Evolutionary conservation across 2,888 invertebrate species (phyloP).

Genomic region (Himalopsyche kuldschensis): DNA sequence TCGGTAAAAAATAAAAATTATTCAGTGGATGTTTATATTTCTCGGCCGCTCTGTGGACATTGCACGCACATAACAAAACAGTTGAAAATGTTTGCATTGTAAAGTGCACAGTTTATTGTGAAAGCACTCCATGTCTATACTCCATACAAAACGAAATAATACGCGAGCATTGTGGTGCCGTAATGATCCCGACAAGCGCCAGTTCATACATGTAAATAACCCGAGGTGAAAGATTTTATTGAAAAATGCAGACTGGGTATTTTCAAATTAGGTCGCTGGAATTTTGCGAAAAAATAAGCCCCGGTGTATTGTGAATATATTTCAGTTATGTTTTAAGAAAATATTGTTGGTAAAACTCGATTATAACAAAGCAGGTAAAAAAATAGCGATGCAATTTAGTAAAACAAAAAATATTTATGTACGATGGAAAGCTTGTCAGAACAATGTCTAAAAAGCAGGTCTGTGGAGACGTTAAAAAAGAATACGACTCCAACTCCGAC

Average conservation of each 20-base stretch:
- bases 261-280: background rate
- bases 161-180: background rate
- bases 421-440: too few relatives aligned
- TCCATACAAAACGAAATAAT: background rate
- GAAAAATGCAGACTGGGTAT: background rate
- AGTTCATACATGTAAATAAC: background rate
- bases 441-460: too few relatives aligned
- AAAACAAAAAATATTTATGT: too few relatives aligned
- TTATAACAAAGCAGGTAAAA: too few relatives aligned
- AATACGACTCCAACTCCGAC: too few relatives aligned
- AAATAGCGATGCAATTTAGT: too few relatives aligned
- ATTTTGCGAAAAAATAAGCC: background rate
- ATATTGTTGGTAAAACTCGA: too few relatives aligned
- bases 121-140: background rate
- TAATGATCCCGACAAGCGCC: background rate
- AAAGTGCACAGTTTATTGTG: background rate
- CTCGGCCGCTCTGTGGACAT: background rate
- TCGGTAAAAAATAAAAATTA: too few relatives aligned
- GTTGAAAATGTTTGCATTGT: background rate
- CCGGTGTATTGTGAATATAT: too few relatives aligned
- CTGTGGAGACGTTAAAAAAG: too few relatives aligned
- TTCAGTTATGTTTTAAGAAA: too few relatives aligned
- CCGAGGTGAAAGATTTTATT: background rate
- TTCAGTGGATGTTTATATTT: background rate
- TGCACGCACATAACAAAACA: background rate